These are phyloP conservation scores for Percina caprodes DNA, from an alignment of 2,113 vertebrate species.

Conservation along the genomic window DNA sequence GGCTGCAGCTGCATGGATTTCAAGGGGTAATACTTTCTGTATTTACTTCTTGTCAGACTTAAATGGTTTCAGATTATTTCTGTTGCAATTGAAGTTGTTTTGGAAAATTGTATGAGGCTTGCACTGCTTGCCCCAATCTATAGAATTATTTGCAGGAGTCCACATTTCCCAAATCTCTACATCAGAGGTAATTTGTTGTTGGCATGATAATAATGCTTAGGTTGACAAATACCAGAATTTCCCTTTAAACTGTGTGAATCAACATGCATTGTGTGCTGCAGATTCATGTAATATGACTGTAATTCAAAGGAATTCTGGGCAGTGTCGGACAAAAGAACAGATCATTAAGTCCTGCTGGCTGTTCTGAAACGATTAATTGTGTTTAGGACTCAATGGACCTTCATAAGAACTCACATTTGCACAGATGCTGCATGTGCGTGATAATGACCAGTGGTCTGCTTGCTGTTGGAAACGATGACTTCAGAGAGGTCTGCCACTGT, in stretches of 20 bases:
- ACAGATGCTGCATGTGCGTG: constrained; percentile 78
- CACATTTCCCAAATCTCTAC: background rate
- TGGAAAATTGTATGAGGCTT: background rate
- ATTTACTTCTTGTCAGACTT: background rate
- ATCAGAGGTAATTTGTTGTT: background rate
- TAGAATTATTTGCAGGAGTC: background rate
- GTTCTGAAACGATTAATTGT: constrained; percentile 67
- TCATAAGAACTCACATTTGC: constrained; percentile 76
- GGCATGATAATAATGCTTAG: background rate
- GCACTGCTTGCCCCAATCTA: background rate
- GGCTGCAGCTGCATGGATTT: background rate
- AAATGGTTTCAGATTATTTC: background rate
- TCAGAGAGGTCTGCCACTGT: constrained; percentile 74
- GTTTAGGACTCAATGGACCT: constrained; percentile 71
- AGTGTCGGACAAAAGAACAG: constrained; percentile 43
- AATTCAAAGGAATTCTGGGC: constrained; percentile 36
- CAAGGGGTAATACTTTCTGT: background rate
- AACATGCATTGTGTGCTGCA: constrained; percentile 4
- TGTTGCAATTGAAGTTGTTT: background rate
- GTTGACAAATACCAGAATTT: constrained; percentile 12
- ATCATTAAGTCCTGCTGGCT: constrained; percentile 57
- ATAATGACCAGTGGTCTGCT: constrained; percentile 78
- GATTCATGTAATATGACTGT: constrained; percentile 21
- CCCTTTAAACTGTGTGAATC: background rate
- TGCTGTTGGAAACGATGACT: constrained; percentile 83